A percentile compares a stretch with the other conserved stretches of the same genome.
Conservation (phyloP, 2,113 vertebrate species). For the Xyrauchen texanus region DNA sequence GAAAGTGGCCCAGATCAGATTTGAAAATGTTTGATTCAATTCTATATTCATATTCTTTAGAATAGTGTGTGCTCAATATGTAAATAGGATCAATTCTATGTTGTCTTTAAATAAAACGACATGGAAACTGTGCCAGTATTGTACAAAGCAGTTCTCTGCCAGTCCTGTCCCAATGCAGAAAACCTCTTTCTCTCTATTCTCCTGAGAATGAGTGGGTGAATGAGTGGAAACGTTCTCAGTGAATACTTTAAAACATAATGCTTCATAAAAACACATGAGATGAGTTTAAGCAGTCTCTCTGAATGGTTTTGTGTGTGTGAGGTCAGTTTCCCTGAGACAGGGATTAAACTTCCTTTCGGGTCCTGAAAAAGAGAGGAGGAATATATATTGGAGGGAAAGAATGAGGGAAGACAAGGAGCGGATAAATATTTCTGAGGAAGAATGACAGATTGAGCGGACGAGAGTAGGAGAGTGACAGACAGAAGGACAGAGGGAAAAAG, state of each 20-base stretch:
- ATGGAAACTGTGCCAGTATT: slow-evolving; percentile 14
- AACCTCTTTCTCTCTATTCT: slow-evolving; percentile 11
- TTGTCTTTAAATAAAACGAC: neutral
- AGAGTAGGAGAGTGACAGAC: slow-evolving; percentile 39
- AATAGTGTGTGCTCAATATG: too few relatives aligned
- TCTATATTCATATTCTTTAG: too few relatives aligned
- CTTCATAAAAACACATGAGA: slow-evolving; percentile 49
- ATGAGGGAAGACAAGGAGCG: slow-evolving; percentile 43
- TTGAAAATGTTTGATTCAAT: too few relatives aligned
- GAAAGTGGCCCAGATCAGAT: too few relatives aligned
- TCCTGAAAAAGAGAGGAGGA: slow-evolving; percentile 54
- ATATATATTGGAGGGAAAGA: slow-evolving; percentile 47
- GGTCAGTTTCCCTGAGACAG: slow-evolving; percentile 54
- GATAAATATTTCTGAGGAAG: slow-evolving; percentile 52
- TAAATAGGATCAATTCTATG: neutral
- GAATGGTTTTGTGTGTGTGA: slow-evolving; percentile 47
- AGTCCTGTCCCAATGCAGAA: neutral
- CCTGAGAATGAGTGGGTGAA: slow-evolving; percentile 20
- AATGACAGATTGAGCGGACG: slow-evolving; percentile 43
- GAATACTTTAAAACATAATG: slow-evolving; percentile 38
- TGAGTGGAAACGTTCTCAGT: neutral
- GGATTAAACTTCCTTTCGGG: slow-evolving; percentile 54
- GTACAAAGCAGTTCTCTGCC: neutral
- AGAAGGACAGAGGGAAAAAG: slow-evolving; percentile 10
- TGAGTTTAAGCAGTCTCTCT: slow-evolving; percentile 25